Conservation (phyloP, 2,888 invertebrate genomes). For the Agrotis segetum region DNA sequence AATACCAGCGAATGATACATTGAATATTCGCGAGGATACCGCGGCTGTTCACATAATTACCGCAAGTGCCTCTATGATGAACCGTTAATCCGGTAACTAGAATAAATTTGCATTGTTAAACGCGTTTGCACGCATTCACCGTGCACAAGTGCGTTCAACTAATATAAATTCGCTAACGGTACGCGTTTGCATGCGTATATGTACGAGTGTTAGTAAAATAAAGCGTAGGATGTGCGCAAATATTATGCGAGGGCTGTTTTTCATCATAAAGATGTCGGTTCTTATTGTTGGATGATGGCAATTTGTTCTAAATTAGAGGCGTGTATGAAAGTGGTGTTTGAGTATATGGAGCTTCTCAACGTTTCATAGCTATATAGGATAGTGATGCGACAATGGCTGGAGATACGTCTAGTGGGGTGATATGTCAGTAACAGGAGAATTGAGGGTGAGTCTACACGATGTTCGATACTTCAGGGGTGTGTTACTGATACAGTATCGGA, state of each 20-base stretch:
- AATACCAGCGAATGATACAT: constrained; percentile 65
- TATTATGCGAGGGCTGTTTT: constrained; percentile 43
- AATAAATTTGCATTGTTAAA: constrained; percentile 88
- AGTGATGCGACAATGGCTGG: constrained; percentile 6
- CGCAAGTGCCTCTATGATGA: constrained; percentile 85
- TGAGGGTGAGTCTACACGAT: neutral
- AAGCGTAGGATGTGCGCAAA: constrained; percentile 40
- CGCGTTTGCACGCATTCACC: constrained; percentile 73
- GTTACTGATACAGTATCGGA: neutral
- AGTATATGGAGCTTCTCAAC: constrained; percentile 14
- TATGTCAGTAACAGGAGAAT: constrained; percentile 4
- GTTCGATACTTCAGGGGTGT: neutral
- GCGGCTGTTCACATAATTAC: constrained; percentile 81
- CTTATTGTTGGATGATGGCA: constrained; percentile 44
- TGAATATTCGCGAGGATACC: constrained; percentile 69
- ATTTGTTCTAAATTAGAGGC: constrained; percentile 44
- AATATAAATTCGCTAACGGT: constrained; percentile 76
- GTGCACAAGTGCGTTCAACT: constrained; percentile 74
- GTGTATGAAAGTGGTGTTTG: constrained; percentile 7
- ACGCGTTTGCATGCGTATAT: constrained; percentile 51
- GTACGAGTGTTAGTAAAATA: constrained; percentile 34
- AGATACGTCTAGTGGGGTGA: neutral
- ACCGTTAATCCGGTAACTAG: constrained; percentile 85
- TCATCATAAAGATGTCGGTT: constrained; percentile 54
- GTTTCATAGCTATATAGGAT: constrained; percentile 6